Evolutionary conservation across 2,888 invertebrate species (phyloP), one percentile per base, ranked within the genome.

Genomic region (Yponomeuta plumbellus): DNA sequence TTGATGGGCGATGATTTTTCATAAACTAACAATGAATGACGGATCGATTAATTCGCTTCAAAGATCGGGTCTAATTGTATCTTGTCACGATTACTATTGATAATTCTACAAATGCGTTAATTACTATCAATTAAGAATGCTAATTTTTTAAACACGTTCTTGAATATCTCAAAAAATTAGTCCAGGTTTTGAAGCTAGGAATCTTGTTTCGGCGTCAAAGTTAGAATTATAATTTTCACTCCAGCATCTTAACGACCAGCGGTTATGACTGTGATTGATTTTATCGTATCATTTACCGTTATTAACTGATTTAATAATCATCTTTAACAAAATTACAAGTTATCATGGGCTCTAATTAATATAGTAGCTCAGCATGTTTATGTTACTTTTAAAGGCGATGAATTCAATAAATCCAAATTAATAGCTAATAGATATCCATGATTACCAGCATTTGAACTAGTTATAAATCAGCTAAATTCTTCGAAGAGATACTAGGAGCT

Each of bases 1-100:
- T 63, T 72, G 69, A 73, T 71, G 75, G 75, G 73, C 71, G 66
- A 74, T 72, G 71, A 78, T 81, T 78, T 77, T 79, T 82, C 76
- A 82, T 83, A 71, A 69, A 70, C 76, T 77, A 69, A 63, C 63
- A 65, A 72, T 68, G 77, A 77, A 68, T 69, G 70, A 69, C 69
- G 66, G 70, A 61, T 61, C 40, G 2, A 26, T 40, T 34, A 8
- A 34, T 34, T 34, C 10, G 34, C 34, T 34, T 73, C 70, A 69
- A 68, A 71, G 13, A 44, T 17, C 67, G 71, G 70, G 69, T 68
- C 74, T 71, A 74, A 75, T 72, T 67, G 66, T 65, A 67, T 71
- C 68, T 69, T 44, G 44, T 44, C 40, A 11, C 39, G 21, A 63
- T 61, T 10, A 44, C 21, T 17, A 26, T 13, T n/a, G 61, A 26